Evolutionary conservation across 2,797 vertebrate species (phyloP), one percentile per base, ranked within the genome.

Genomic region (Danio albolineatus): DNA sequence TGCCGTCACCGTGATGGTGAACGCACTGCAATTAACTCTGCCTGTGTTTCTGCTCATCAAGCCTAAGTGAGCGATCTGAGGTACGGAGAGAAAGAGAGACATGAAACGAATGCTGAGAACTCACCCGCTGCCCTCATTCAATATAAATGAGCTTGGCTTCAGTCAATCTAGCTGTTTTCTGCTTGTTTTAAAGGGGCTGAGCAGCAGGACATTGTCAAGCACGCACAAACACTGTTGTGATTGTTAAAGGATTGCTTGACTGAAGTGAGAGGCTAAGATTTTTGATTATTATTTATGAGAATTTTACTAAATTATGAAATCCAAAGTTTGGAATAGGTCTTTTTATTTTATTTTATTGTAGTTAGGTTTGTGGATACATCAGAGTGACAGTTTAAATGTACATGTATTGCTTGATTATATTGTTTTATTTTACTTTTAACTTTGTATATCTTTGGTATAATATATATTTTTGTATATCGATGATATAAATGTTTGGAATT

Each of bases 1-100:
- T 75, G 76, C 72, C n/a, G 48, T 60, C 61, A 56, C 56, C 71
- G 56, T 65, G 21, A 73, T 59, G 43, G 51, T 41, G 71, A 60
- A 83, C 28, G 49, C 78, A 56, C 74, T 59, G 44, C 78, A 85
- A 83, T 85, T 85, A 83, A 83, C 64, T 73, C 73, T 70, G 78
- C 48, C 78, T 66, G 81, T 49, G 53, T 80, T 85, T 79, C 39
- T 78, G 54, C 44, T 79, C 78, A 75, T 83, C 81, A 78, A 74
- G 75, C 46, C 51, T 73, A 79, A 81, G 76, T 71, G 81, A 79
- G 72, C 67, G 59, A 83, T 78, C 62, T 65, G 70, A 79, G 75
- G 51, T 67, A 67, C 43, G 64, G 77, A 17, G 14, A 38, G 28
- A 54, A 46, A 56, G 57, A 46, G 28, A 59, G 65, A 41, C 62